Conservation (phyloP, 1,140 invertebrate genomes). For the Sinonovacula constricta region DNA sequence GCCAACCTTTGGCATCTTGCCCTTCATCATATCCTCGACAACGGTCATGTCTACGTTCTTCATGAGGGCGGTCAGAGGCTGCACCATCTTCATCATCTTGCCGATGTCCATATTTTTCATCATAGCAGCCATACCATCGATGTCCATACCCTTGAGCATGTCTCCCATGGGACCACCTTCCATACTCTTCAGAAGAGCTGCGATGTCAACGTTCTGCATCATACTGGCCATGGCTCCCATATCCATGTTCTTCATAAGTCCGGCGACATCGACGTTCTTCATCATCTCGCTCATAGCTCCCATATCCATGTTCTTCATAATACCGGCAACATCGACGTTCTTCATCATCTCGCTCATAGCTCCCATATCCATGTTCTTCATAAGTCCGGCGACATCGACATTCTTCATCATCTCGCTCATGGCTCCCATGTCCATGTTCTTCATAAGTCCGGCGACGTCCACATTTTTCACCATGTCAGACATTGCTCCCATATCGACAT, state of each 20-base stretch:
- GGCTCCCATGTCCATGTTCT: slow-evolving; percentile 43
- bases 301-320: slow-evolving; percentile 46
- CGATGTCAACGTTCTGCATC: slow-evolving; percentile 35
- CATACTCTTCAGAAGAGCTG: slow-evolving; percentile 2
- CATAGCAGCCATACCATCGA: not conserved
- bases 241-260: slow-evolving; percentile 39
- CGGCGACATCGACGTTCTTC: slow-evolving; percentile 21
- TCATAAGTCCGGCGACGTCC: slow-evolving; percentile 36
- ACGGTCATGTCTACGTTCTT: slow-evolving; percentile 1
- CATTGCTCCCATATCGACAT: slow-evolving; percentile 22
- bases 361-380: slow-evolving; percentile 35
- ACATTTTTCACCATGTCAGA: slow-evolving; percentile 13
- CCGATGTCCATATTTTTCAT: not conserved
- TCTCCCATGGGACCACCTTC: not conserved
- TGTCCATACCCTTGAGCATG: not conserved
- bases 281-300: slow-evolving; percentile 35
- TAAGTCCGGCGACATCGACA: slow-evolving; percentile 20
- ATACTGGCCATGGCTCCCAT: slow-evolving; percentile 24
- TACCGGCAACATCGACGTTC: slow-evolving; percentile 28
- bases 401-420: slow-evolving; percentile 28
- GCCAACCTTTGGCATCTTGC: not conserved
- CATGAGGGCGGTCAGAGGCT: slow-evolving; percentile 2
- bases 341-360: slow-evolving; percentile 28
- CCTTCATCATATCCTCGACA: not conserved
- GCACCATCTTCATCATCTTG: not conserved